A percentile compares a stretch with the other conserved stretches of the same genome.
Conservation (phyloP, 2,888 invertebrate genomes). For the Pristionchus entomophagus region DNA sequence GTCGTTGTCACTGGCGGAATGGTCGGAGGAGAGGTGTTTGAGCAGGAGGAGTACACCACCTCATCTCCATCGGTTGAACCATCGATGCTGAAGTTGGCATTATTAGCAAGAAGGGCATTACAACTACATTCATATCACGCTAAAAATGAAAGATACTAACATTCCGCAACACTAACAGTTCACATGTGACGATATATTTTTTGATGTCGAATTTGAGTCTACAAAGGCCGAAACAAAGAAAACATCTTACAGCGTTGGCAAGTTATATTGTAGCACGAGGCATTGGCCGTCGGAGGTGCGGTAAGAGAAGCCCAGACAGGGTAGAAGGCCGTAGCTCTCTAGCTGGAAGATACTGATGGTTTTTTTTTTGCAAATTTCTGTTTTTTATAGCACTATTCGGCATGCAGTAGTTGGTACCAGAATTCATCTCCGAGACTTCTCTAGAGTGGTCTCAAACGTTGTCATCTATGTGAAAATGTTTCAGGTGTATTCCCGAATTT, state of each 20-base stretch:
- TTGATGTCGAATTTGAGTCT: too few species aligned
- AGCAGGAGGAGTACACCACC: not conserved
- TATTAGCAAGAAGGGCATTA: not conserved
- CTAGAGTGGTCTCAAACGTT: too few species aligned
- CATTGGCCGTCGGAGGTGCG: not conserved
- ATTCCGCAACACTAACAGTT: too few species aligned
- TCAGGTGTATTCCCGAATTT: not conserved
- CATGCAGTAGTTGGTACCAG: too few species aligned
- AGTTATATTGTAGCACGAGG: slow-evolving; percentile 13
- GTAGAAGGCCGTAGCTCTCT: slow-evolving; percentile 37
- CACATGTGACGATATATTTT: not conserved
- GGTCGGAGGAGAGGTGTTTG: not conserved
- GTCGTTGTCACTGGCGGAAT: not conserved
- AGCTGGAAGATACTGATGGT: not conserved
- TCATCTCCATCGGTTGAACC: not conserved
- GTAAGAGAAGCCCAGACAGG: slow-evolving; percentile 39
- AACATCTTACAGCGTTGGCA: not conserved
- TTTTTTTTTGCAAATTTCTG: not conserved
- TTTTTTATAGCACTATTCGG: not conserved
- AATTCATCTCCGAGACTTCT: too few species aligned
- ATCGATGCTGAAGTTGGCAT: not conserved
- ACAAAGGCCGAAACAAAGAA: too few species aligned
- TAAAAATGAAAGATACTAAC: too few species aligned
- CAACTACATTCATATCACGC: not conserved
- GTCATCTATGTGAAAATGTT: too few species aligned